phyloP scores from a whole-genome alignment of 2,888 invertebrate species.

The Epiblema foenella region DNA sequence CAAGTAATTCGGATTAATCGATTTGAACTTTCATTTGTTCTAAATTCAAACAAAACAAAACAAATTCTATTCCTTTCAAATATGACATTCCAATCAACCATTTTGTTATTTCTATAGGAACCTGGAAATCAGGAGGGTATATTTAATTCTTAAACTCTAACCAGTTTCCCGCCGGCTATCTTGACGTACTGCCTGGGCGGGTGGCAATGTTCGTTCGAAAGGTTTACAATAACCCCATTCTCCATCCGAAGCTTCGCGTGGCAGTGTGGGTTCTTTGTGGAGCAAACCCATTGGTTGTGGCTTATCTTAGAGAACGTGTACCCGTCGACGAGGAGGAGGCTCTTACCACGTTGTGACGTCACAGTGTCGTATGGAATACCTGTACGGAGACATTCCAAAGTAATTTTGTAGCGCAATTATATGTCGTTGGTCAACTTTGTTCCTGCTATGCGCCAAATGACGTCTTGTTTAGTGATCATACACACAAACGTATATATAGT shows the following conservation, averaged over 20 bases:
- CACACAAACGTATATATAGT: no score
- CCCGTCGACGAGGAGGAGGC: slow-evolving; percentile 55
- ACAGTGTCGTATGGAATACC: slow-evolving; percentile 49
- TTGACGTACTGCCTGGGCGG: slow-evolving; percentile 44
- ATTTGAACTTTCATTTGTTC: no score
- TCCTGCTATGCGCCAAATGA: no score
- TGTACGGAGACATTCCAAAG: slow-evolving; percentile 31
- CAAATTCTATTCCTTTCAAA: no score
- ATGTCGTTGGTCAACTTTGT: no score
- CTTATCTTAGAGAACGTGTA: slow-evolving; percentile 54
- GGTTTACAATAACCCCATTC: slow-evolving; percentile 44
- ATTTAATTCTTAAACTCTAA: slow-evolving; percentile 2
- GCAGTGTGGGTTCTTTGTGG: slow-evolving; percentile 49
- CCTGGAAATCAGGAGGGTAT: no score
- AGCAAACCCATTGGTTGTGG: slow-evolving; percentile 53
- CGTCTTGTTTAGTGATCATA: no score
- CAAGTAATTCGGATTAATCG: no score
- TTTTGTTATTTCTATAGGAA: no score
- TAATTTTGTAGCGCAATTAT: neutral
- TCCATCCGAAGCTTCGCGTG: slow-evolving; percentile 49
- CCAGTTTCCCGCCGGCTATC: slow-evolving; percentile 19
- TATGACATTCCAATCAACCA: no score
- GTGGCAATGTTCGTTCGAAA: slow-evolving; percentile 48
- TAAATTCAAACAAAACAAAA: no score
- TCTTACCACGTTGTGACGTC: slow-evolving; percentile 56